These are phyloP conservation scores for Esox masquinongy DNA, from an alignment of 2,797 vertebrate species.

Conservation along the genomic window DNA sequence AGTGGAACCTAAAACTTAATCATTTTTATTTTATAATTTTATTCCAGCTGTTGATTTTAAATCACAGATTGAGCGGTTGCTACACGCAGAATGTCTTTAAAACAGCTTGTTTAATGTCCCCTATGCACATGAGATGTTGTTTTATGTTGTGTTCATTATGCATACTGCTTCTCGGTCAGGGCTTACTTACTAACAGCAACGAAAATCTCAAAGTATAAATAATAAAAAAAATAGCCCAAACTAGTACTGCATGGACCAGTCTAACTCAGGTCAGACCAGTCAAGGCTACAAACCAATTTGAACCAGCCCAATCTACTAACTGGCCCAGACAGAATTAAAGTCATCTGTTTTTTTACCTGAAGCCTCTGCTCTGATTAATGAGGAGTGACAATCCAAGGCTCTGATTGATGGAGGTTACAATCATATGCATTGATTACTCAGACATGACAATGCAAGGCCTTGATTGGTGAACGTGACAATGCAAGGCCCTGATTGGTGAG, in stretches of 20 bases:
- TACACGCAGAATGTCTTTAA: no score
- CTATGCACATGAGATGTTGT: no score
- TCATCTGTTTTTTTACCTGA: not conserved
- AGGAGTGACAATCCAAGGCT: not conserved
- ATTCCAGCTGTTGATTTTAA: no score
- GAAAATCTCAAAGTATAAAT: no score
- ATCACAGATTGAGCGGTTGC: no score
- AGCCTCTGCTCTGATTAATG: not conserved
- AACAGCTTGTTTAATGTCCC: no score
- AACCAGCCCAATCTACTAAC: not conserved
- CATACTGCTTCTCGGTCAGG: no score
- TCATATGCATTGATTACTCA: not conserved
- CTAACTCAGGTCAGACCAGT: not conserved
- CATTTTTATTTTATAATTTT: no score
- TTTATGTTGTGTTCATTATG: no score
- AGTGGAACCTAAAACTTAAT: no score
- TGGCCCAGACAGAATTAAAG: not conserved
- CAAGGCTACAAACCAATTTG: not conserved
- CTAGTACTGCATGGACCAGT: not conserved
- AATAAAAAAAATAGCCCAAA: not conserved
- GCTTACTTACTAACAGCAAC: no score
- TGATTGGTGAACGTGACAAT: not conserved
- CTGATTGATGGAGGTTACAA: not conserved
- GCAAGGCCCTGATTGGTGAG: not conserved
- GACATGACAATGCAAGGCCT: not conserved